phyloP scores from a whole-genome alignment of 2,113 vertebrate genomes.

The Tupaia tana region DNA sequence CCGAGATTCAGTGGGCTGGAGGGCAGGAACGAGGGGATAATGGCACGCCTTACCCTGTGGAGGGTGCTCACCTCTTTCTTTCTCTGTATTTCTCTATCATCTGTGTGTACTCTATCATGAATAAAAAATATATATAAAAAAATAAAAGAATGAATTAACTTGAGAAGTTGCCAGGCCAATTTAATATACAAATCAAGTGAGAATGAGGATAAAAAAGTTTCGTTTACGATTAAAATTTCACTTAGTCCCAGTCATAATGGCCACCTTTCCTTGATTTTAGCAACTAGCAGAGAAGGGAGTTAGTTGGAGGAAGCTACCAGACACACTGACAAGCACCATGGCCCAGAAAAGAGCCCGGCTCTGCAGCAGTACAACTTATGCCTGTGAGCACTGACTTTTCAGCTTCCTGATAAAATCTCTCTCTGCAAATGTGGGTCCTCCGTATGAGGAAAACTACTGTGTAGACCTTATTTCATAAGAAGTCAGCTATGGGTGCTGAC shows the following conservation, averaged over 20 bases:
- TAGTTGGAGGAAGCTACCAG: background rate
- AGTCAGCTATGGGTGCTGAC: background rate
- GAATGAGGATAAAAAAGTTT: background rate
- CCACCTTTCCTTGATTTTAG: background rate
- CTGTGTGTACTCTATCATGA: too few species aligned
- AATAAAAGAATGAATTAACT: background rate
- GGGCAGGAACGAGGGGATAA: too few species aligned
- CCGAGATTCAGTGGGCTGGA: too few species aligned
- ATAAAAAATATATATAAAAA: too few species aligned
- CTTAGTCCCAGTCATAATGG: background rate
- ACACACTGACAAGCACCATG: background rate
- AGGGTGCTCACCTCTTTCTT: too few species aligned
- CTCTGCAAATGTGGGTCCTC: background rate
- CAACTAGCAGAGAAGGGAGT: background rate
- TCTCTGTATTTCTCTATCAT: too few species aligned
- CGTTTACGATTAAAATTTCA: conserved; percentile 8
- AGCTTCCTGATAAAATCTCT: background rate
- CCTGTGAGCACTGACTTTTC: background rate
- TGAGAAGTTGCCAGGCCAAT: background rate
- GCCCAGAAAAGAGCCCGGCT: background rate
- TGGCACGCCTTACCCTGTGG: too few species aligned
- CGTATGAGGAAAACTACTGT: background rate
- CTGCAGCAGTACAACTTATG: background rate
- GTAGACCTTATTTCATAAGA: background rate
- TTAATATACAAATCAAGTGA: background rate